phyloP scores from a whole-genome alignment of 2,113 vertebrate genomes.

The Etia nguti region DNA sequence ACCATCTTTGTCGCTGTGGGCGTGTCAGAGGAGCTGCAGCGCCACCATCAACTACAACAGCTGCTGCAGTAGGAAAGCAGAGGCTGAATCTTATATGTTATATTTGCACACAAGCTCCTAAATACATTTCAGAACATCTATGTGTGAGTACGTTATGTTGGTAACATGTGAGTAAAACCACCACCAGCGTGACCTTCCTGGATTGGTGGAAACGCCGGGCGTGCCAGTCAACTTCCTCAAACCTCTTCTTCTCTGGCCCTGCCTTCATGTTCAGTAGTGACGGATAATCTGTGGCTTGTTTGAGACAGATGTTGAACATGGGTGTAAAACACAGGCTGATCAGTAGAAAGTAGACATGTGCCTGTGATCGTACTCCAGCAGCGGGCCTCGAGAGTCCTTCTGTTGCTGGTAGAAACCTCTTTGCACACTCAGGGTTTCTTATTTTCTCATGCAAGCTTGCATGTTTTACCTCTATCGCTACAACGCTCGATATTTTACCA shows the following conservation, averaged over 20 bases:
- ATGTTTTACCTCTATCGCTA: background rate
- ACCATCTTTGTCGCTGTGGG: background rate
- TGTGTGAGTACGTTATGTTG: fast-evolving
- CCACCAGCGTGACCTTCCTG: background rate
- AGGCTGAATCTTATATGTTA: background rate
- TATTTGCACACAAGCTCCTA: background rate
- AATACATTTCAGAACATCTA: background rate
- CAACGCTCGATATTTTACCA: background rate
- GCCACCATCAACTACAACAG: background rate
- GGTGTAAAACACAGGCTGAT: background rate
- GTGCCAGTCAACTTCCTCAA: background rate
- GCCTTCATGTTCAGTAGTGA: background rate
- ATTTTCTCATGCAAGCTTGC: background rate
- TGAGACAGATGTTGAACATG: background rate
- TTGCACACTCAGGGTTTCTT: background rate
- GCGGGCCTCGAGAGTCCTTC: background rate
- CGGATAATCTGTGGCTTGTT: background rate
- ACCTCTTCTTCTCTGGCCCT: background rate
- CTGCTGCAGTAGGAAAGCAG: background rate
- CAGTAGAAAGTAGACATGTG: background rate
- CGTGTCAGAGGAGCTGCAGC: background rate
- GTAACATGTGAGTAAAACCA: background rate
- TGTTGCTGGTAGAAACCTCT: background rate
- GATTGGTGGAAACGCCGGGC: background rate
- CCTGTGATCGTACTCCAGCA: background rate